Conservation (phyloP, 2,888 invertebrate species). For the Nesidiocoris tenuis region DNA sequence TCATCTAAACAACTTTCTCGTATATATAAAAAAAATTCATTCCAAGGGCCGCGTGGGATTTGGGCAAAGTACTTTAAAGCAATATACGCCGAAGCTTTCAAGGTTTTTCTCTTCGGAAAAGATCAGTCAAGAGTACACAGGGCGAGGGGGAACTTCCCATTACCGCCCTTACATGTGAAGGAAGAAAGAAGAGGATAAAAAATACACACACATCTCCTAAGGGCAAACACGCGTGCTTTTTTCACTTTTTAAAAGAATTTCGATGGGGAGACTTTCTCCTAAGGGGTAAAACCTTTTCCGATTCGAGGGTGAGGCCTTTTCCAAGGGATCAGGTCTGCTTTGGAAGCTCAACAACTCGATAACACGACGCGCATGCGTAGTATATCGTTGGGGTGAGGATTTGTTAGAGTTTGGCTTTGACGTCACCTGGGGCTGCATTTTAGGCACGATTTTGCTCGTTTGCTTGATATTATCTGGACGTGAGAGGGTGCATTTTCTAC, state of each 20-base stretch:
- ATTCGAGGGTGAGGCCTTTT: neutral
- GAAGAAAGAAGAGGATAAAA: no score
- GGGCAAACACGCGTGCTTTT: neutral
- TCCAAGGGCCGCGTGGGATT: neutral
- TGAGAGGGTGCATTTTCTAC: no score
- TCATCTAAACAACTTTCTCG: neutral
- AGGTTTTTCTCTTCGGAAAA: conserved; percentile 16
- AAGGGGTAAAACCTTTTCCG: neutral
- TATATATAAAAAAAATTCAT: neutral
- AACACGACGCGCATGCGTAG: neutral
- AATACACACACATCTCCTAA: neutral
- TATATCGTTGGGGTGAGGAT: no score
- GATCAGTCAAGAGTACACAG: conserved; percentile 22
- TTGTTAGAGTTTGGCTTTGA: no score
- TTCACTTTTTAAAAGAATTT: neutral
- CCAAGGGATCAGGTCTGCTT: neutral
- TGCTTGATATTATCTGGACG: no score
- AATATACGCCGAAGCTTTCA: conserved; percentile 26
- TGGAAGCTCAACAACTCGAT: neutral
- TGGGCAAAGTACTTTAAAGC: conserved; percentile 15
- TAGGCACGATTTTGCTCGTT: no score
- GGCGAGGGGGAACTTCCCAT: neutral
- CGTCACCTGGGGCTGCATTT: no score
- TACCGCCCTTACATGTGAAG: neutral
- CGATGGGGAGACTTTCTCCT: neutral